Evolutionary conservation across 1,140 invertebrate genomes (phyloP).

Genomic region (Helicoverpa armigera): DNA sequence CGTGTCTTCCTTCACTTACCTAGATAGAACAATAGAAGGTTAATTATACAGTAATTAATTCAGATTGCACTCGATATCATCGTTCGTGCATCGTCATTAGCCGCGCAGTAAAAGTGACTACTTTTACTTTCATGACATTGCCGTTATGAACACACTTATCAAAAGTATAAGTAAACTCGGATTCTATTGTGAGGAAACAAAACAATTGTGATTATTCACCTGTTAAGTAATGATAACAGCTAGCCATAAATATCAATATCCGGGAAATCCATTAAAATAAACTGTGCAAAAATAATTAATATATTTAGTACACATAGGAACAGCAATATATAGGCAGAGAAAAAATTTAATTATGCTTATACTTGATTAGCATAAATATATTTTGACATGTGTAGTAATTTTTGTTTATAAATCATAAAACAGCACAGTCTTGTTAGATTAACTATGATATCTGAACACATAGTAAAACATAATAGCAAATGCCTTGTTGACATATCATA

Average conservation of each 20-base stretch:
- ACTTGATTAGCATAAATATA: too few relatives aligned
- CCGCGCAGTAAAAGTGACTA: constrained; percentile 33
- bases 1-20: background rate
- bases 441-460: too few relatives aligned
- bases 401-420: too few relatives aligned
- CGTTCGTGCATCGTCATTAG: constrained; percentile 29
- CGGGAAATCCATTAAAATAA: too few relatives aligned
- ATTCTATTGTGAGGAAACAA: background rate
- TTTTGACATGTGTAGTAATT: too few relatives aligned
- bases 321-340: too few relatives aligned
- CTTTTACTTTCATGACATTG: constrained; percentile 42
- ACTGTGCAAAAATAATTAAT: background rate
- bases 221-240: too few relatives aligned
- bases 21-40: background rate
- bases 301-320: background rate
- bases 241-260: too few relatives aligned
- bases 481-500: background rate
- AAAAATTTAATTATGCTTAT: too few relatives aligned
- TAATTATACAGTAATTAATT: constrained; percentile 31
- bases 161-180: constrained; percentile 18
- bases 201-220: background rate
- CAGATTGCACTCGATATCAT: constrained; percentile 21
- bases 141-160: constrained; percentile 29
- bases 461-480: constrained; percentile 8
- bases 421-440: too few relatives aligned